Evolutionary conservation across 2,888 invertebrate species (phyloP).

Genomic region (Chymomyza fuscimana): DNA sequence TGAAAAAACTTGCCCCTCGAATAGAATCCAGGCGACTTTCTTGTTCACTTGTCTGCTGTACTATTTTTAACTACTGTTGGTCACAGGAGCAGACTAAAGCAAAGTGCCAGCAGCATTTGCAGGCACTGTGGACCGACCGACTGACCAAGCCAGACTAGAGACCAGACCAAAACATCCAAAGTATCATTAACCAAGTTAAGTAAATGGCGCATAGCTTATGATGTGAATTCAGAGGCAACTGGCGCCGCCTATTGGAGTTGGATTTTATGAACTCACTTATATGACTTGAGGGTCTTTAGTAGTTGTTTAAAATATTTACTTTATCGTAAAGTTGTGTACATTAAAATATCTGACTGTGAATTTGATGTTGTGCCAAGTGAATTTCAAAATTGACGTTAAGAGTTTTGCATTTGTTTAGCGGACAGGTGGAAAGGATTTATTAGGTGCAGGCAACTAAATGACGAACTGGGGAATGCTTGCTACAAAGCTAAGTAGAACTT

Average conservation of each 20-base stretch:
- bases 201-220: slow-evolving; percentile 18
- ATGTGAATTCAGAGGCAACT: background rate
- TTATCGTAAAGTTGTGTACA: slow-evolving; percentile 29
- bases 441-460: background rate
- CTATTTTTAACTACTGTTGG: background rate
- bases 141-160: background rate
- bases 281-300: background rate
- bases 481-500: too few species aligned
- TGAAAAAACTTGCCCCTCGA: slow-evolving; percentile 26
- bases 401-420: slow-evolving; percentile 9
- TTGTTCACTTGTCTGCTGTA: background rate
- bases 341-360: slow-evolving; percentile 55
- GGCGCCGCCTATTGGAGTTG: background rate
- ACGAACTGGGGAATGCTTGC: too few species aligned
- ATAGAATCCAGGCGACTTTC: slow-evolving; percentile 5
- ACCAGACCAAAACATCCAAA: background rate
- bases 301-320: slow-evolving; percentile 55
- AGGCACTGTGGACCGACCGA: background rate
- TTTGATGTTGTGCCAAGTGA: slow-evolving; percentile 12
- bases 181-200: slow-evolving; percentile 50
- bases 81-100: background rate
- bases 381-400: slow-evolving; percentile 20
- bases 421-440: background rate
- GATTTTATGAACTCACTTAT: background rate
- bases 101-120: too few species aligned